These are phyloP conservation scores for Chaetorhynchus papuensis DNA, from an alignment of 2,113 vertebrate species.

Conservation along the genomic window DNA sequence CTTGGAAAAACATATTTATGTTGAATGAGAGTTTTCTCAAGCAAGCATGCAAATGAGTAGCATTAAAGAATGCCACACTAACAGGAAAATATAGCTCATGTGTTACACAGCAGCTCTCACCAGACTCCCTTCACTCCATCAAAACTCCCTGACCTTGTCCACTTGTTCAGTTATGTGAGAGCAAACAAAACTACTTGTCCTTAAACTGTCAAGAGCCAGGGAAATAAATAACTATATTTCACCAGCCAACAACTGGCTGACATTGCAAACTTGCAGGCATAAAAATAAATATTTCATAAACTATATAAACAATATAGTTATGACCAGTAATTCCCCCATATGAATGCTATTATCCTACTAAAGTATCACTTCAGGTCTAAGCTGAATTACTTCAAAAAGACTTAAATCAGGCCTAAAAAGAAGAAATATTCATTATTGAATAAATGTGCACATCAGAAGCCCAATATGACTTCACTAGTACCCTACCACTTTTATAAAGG, in stretches of 20 bases:
- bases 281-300: slow-evolving; percentile 17
- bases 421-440: not conserved
- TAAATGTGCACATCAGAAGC: not conserved
- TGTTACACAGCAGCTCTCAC: not conserved
- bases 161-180: not conserved
- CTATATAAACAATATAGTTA: not conserved
- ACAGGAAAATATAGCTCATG: not conserved
- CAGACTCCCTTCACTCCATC: not conserved
- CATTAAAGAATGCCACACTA: not conserved
- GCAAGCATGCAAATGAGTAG: not conserved
- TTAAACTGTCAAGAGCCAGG: not conserved
- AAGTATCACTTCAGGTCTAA: not conserved
- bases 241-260: not conserved
- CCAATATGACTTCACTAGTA: not conserved
- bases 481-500: not conserved
- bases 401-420: not conserved
- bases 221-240: not conserved
- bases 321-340: not conserved
- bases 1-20: not conserved
- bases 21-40: not conserved
- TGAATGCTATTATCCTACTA: not conserved
- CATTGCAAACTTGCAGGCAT: not conserved
- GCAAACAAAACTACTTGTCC: slow-evolving; percentile 1
- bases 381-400: not conserved
- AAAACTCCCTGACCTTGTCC: not conserved